These are phyloP conservation scores for Agonum fuliginosum DNA, from an alignment of 2,888 invertebrate genomes.

Conservation along the genomic window DNA sequence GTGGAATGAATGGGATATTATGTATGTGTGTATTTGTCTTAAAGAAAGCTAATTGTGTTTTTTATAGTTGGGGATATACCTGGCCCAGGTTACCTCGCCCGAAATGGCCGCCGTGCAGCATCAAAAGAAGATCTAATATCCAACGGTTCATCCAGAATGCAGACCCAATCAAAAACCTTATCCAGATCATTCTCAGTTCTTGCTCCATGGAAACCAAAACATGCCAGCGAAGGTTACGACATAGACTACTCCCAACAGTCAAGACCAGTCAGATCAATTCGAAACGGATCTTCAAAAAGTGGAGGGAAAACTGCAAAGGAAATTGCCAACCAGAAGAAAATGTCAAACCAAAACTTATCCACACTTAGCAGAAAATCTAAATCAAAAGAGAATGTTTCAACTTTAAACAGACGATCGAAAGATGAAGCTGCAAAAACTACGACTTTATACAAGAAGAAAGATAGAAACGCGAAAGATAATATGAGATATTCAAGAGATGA, in stretches of 20 bases:
- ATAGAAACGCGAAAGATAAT: slow-evolving; percentile 73
- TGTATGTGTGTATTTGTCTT: no score
- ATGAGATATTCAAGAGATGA: slow-evolving; percentile 69
- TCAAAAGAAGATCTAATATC: slow-evolving; percentile 87
- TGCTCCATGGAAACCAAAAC: slow-evolving; percentile 89
- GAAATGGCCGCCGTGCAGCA: slow-evolving; percentile 77
- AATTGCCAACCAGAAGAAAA: slow-evolving; percentile 62
- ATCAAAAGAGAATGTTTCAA: slow-evolving; percentile 70
- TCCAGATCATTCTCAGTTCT: slow-evolving; percentile 88
- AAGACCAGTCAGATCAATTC: slow-evolving; percentile 61
- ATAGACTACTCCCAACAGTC: slow-evolving; percentile 80
- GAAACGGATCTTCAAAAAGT: slow-evolving; percentile 53
- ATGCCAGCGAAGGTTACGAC: slow-evolving; percentile 83
- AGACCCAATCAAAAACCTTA: slow-evolving; percentile 81
- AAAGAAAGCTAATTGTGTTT: no score
- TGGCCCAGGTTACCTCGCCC: slow-evolving; percentile 76
- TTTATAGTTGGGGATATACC: slow-evolving; percentile 87
- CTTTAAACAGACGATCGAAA: slow-evolving; percentile 66
- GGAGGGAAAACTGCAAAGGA: slow-evolving; percentile 69
- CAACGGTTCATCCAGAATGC: slow-evolving; percentile 77
- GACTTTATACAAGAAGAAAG: slow-evolving; percentile 71
- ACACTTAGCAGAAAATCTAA: slow-evolving; percentile 73
- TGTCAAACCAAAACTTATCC: slow-evolving; percentile 68
- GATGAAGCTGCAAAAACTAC: slow-evolving; percentile 69
- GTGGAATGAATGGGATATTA: no score